Evolutionary conservation across 2,797 vertebrate genomes (phyloP).

Genomic region (Notamacropus eugenii): DNA sequence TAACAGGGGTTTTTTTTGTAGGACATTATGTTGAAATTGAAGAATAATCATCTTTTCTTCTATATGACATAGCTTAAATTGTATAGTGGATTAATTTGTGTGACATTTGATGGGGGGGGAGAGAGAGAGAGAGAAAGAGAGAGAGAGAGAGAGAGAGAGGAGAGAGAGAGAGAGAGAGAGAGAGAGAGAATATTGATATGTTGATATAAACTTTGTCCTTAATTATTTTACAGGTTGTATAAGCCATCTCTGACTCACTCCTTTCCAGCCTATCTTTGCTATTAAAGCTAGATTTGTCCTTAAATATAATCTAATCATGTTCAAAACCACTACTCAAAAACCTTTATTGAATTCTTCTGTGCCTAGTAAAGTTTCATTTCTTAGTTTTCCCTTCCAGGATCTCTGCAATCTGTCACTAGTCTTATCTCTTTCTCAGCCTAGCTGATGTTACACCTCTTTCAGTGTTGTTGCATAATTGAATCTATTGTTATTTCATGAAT

Average conservation of each 20-base stretch:
- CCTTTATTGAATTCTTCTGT: not conserved
- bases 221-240: not conserved
- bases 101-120: no score
- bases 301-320: not conserved
- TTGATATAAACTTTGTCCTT: not conserved
- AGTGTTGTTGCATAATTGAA: not conserved
- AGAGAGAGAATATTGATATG: not conserved
- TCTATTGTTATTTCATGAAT: not conserved
- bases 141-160: no score
- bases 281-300: not conserved
- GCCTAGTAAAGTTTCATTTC: not conserved
- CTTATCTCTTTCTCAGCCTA: not conserved
- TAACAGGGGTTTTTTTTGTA: no score
- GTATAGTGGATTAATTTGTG: no score
- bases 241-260: not conserved
- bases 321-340: not conserved
- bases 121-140: not conserved
- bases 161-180: no score
- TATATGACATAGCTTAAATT: no score
- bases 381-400: not conserved
- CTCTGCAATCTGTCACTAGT: not conserved
- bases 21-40: no score
- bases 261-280: not conserved
- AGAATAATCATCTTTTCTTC: no score
- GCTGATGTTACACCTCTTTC: no score